Conservation (phyloP, 2,113 vertebrate species). For the Pachypanchax playfairii region DNA sequence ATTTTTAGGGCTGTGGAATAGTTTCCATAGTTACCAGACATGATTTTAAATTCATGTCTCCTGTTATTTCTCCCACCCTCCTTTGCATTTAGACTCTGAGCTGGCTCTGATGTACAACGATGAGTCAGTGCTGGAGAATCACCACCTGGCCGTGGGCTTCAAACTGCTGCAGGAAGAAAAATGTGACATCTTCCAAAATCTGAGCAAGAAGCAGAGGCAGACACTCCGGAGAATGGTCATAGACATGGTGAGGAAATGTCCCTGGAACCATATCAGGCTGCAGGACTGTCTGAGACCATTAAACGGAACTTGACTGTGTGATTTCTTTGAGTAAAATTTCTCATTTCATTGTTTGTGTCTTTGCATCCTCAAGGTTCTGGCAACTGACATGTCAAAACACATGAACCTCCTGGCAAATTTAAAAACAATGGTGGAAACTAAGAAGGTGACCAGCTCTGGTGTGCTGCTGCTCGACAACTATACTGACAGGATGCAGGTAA, state of each 20-base stretch:
- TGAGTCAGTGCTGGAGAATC: constrained; percentile 97
- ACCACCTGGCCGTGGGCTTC: constrained; percentile 96
- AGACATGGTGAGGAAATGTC: constrained; percentile 87
- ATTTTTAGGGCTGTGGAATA: constrained; percentile 15
- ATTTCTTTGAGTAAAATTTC: not conserved
- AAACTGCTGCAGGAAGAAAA: constrained; percentile 96
- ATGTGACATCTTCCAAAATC: constrained; percentile 99
- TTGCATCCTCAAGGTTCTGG: constrained; percentile 84
- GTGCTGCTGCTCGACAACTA: constrained; percentile 97
- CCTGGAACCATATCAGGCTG: not conserved
- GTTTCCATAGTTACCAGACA: constrained; percentile 34
- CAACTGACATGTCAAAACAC: constrained; percentile 99
- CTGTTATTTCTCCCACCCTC: constrained; percentile 18
- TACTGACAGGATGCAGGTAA: constrained; percentile 96
- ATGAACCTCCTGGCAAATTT: constrained; percentile 96
- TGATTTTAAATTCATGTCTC: constrained; percentile 7
- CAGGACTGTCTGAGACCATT: not conserved
- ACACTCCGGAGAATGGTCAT: constrained; percentile 96
- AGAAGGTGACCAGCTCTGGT: constrained; percentile 97
- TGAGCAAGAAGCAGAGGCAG: constrained; percentile 94
- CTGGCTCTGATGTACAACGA: constrained; percentile 99
- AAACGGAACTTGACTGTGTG: too few relatives aligned
- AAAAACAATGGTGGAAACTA: constrained; percentile 99
- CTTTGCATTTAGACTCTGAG: constrained; percentile 86
- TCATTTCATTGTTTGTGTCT: not conserved